These are phyloP conservation scores for Perca fluviatilis DNA, from an alignment of 2,113 vertebrate species.

Conservation along the genomic window DNA sequence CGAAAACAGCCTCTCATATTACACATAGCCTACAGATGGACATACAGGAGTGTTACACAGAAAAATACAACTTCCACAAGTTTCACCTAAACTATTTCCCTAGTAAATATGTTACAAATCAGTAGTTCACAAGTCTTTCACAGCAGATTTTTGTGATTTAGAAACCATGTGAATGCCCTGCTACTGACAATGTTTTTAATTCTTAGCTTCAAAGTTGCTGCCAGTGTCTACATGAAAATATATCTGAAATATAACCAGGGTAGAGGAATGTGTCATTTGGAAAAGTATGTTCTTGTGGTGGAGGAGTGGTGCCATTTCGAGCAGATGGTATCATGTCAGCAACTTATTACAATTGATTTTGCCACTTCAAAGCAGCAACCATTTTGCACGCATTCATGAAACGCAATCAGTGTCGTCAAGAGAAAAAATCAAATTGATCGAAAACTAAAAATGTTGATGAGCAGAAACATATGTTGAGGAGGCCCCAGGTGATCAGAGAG, in stretches of 20 bases:
- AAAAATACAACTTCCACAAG: background rate
- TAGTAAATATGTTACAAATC: background rate
- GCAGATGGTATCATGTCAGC: background rate
- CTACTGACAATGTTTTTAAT: background rate
- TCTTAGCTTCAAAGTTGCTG: background rate
- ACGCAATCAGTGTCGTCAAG: constrained; percentile 13
- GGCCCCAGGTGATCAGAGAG: constrained; percentile 50
- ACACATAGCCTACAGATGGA: background rate
- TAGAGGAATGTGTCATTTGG: constrained; percentile 17
- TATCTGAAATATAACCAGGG: constrained; percentile 15
- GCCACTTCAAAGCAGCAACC: constrained; percentile 43
- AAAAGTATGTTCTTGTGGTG: background rate
- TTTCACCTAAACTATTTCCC: background rate
- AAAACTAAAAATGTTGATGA: constrained; percentile 50
- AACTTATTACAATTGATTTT: background rate
- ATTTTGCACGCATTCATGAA: constrained; percentile 14
- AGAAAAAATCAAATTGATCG: constrained; percentile 5
- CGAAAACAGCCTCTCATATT: no score
- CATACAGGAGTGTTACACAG: background rate
- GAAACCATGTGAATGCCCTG: background rate
- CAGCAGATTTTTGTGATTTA: background rate
- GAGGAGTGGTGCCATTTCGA: constrained; percentile 8
- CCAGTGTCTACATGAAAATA: background rate
- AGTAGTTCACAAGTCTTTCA: background rate
- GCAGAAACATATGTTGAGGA: constrained; percentile 63